A percentile compares a stretch with the other conserved stretches of the same genome.
These are phyloP conservation scores for Drosophila bifasciata DNA, from an alignment of 1,140 invertebrate species.

Conservation along the genomic window DNA sequence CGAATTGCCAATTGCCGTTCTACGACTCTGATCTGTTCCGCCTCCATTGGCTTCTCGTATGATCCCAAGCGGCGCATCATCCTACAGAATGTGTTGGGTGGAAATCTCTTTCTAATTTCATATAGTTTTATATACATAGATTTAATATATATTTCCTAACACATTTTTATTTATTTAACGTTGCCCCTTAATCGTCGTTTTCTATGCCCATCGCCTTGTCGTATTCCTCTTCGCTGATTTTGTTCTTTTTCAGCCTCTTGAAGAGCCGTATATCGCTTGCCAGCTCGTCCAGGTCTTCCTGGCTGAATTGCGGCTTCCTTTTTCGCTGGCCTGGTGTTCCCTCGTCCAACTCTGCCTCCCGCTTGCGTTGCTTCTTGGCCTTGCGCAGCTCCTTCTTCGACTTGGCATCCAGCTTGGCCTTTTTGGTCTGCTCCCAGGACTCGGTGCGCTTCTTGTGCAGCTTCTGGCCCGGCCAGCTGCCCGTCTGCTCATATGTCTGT, in stretches of 20 bases:
- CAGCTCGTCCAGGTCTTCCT: conserved; percentile 93
- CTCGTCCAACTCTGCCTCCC: conserved; percentile 58
- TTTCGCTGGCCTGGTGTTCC: conserved; percentile 84
- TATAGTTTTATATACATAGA: conserved; percentile 56
- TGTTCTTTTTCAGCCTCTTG: conserved; percentile 95
- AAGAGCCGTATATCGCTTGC: conserved; percentile 92
- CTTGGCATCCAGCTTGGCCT: conserved; percentile 89
- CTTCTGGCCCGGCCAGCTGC: conserved; percentile 90
- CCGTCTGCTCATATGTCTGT: conserved; percentile 89
- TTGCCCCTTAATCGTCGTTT: conserved; percentile 51
- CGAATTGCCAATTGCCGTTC: conserved; percentile 87
- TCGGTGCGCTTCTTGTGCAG: conserved; percentile 87
- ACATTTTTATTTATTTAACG: conserved; percentile 9
- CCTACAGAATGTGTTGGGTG: conserved; percentile 90
- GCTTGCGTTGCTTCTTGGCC: conserved; percentile 85
- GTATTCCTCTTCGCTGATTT: conserved; percentile 88
- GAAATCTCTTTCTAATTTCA: conserved; percentile 50
- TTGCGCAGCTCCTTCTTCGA: conserved; percentile 87
- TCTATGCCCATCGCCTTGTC: conserved; percentile 86
- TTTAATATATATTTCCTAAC: too few species aligned
- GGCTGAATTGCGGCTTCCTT: conserved; percentile 86
- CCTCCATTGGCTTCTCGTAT: conserved; percentile 94
- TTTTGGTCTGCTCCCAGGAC: conserved; percentile 93
- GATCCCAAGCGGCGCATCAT: conserved; percentile 94
- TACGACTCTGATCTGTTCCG: conserved; percentile 96